Conservation (phyloP, 92 coral and sea anemone species). For the Bergia puertoricense region DNA sequence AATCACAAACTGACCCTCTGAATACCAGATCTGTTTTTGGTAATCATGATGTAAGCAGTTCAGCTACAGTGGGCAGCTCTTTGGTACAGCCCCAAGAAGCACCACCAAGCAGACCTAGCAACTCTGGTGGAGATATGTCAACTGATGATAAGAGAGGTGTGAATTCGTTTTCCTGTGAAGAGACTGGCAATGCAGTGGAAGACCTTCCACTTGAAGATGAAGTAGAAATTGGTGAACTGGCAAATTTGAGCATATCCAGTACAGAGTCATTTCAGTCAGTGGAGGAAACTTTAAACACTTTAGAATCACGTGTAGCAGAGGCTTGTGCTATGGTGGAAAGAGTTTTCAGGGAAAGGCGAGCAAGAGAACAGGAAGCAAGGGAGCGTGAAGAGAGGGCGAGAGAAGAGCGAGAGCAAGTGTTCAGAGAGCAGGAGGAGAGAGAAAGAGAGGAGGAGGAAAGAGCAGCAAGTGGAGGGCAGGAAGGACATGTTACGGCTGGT, state of each 20-base stretch:
- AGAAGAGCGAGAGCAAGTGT: slow-evolving; percentile 1
- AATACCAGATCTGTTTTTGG: neutral
- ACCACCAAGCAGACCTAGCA: neutral
- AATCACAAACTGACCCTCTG: neutral
- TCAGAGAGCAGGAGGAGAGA: slow-evolving; percentile 11
- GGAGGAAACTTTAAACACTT: slow-evolving; percentile 4
- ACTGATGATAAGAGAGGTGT: neutral
- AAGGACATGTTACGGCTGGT: neutral
- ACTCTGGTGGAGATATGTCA: neutral
- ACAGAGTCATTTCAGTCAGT: slow-evolving; percentile 25
- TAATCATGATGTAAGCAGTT: neutral
- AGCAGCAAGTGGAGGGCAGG: neutral
- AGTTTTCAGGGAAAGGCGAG: slow-evolving; percentile 13
- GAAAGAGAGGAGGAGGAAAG: neutral
- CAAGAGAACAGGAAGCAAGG: neutral
- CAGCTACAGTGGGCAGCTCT: neutral
- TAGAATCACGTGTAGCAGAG: slow-evolving; percentile 24
- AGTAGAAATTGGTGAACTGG: neutral
- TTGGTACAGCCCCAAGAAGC: neutral
- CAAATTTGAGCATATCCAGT: neutral
- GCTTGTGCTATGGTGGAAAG: slow-evolving; percentile 31
- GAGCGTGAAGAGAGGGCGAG: slow-evolving; percentile 6
- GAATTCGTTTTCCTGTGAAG: neutral
- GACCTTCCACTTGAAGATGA: neutral
- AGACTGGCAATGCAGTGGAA: neutral